A percentile compares a stretch with the other conserved stretches of the same genome.
phyloP scores from a whole-genome alignment of 2,113 vertebrate species.

The Potamarius usumacintae region DNA sequence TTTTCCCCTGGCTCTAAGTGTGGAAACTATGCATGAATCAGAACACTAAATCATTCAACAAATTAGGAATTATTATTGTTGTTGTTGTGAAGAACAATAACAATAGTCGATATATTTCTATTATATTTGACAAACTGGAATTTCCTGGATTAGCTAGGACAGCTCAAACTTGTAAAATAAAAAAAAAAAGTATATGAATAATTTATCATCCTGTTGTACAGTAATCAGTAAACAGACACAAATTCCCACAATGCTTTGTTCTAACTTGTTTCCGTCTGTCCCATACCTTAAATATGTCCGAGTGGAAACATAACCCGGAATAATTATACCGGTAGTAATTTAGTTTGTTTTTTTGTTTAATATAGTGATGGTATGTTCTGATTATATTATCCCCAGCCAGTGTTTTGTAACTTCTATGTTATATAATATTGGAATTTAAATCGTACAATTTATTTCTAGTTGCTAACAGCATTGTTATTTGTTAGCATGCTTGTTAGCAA shows the following conservation, averaged over 20 bases:
- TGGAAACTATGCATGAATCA: no score
- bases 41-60: neutral
- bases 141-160: no score
- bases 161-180: neutral
- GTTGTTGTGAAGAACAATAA: no score
- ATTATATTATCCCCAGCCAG: neutral
- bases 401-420: neutral
- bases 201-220: neutral
- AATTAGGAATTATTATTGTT: neutral
- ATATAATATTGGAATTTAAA: neutral
- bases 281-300: conserved; percentile 38
- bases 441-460: no score
- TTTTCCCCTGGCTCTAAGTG: no score
- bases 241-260: conserved; percentile 47
- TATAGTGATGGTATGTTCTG: conserved; percentile 21
- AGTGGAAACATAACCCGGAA: neutral
- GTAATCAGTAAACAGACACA: neutral
- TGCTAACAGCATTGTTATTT: neutral
- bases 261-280: conserved; percentile 19
- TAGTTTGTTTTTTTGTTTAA: neutral
- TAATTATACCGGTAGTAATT: neutral
- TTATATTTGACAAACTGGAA: no score
- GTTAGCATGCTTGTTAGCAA: neutral
- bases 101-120: no score
- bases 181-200: neutral